These are phyloP conservation scores for Onychostruthus taczanowskii DNA, from an alignment of 2,113 vertebrate species.

Conservation along the genomic window DNA sequence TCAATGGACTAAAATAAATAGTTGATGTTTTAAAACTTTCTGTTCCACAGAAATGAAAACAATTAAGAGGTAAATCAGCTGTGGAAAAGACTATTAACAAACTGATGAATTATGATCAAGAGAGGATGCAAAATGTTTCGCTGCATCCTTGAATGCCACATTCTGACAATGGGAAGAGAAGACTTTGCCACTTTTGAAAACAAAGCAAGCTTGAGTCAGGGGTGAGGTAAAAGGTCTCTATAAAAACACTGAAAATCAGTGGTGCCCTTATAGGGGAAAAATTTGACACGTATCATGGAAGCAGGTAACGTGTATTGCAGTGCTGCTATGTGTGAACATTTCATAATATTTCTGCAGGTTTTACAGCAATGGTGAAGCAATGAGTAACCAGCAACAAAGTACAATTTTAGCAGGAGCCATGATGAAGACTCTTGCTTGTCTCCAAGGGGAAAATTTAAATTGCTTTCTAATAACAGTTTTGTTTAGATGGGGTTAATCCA, in stretches of 20 bases:
- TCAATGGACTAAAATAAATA: neutral
- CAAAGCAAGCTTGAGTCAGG: neutral
- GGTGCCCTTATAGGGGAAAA: neutral
- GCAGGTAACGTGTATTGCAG: neutral
- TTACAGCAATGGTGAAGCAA: neutral
- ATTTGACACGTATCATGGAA: neutral
- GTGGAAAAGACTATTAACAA: neutral
- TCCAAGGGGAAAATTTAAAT: neutral
- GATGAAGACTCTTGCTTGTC: neutral
- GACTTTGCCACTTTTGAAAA: neutral
- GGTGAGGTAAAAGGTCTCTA: neutral
- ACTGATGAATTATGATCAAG: neutral
- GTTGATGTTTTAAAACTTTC: constrained; percentile 1
- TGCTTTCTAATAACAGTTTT: neutral
- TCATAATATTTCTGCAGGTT: neutral
- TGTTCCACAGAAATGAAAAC: neutral
- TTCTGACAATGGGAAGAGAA: neutral
- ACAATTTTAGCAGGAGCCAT: neutral
- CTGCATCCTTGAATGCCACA: neutral
- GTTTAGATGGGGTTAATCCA: neutral
- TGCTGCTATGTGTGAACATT: neutral
- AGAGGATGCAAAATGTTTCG: neutral
- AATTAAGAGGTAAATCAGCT: neutral
- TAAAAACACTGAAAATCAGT: neutral
- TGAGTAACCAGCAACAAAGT: neutral